Base-by-base conservation (phyloP, 2,888 invertebrate species). In the Physocephala rufipes region DNA sequence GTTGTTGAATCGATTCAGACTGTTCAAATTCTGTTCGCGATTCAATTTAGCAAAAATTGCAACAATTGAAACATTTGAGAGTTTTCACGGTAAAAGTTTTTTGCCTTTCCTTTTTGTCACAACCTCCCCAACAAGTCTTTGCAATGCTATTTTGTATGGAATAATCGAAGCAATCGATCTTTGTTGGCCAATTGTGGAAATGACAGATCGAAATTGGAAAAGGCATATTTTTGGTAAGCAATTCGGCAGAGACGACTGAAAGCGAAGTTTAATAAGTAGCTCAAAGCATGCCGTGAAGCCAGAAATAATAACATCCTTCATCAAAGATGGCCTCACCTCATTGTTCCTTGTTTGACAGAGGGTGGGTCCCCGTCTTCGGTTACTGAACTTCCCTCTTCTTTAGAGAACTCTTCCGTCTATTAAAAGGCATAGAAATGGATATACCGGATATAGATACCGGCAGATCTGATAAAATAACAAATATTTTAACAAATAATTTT, bases 151-250 rank as follows among this genome's bases (percentile, higher is more conserved):
- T 47, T 21, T 64, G 47, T 63, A 19, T 28, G 59, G 62, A 26
- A 26, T 81, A 82, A 81, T 81, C 81, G 79, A 69, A 75, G 78
- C 81, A 82, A 81, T 81, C 81, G 81, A 81, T 81, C 81, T 81
- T 81, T 77, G 77, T 74, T 74, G 16, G 13, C 63, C 49, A 19
- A 30, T 16, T 36, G 75, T 81, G 81, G 78, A 75, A 76, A 74
- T 81, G 81, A 81, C 81, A 81, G 81, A 81, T 81, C 81, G 76
- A 81, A 82, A 81, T 81, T 81, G 82, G 76, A 80, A 81, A 80
- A 59, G 19, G 66, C 53, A 55, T 55, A 66, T 43, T 66, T 66
- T 66, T 30, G 43, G 28, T 28, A 21, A 24, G 59, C 21, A 45
- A 19, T 24, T 63, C 26, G 30, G 59, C 55, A 13, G 49, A 72